phyloP scores from a whole-genome alignment of 2,797 vertebrate genomes.

The Notoglanidium macrostoma region DNA sequence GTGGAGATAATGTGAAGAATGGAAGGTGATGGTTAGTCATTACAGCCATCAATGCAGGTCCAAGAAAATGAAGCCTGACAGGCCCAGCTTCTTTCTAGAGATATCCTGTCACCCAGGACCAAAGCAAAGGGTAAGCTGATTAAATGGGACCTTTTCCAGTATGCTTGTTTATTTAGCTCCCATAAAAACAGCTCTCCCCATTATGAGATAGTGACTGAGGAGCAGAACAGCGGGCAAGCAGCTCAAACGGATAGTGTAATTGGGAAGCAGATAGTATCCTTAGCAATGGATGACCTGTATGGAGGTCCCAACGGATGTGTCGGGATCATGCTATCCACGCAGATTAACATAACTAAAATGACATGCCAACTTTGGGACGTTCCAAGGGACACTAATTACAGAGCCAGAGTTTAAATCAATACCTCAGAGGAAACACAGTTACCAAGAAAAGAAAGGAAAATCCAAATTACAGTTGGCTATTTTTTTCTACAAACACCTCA shows the following conservation, averaged over 20 bases:
- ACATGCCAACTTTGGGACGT: slow-evolving; percentile 58
- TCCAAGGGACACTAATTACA: slow-evolving; percentile 64
- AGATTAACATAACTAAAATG: slow-evolving; percentile 65
- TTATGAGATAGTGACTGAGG: slow-evolving; percentile 50
- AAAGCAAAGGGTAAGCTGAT: slow-evolving; percentile 61
- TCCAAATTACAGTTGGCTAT: slow-evolving; percentile 61
- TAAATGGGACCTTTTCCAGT: slow-evolving; percentile 60
- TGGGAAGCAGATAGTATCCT: slow-evolving; percentile 62
- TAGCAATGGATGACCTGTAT: slow-evolving; percentile 54
- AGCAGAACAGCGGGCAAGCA: slow-evolving; percentile 38
- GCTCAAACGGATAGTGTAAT: slow-evolving; percentile 56
- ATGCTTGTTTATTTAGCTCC: slow-evolving; percentile 58
- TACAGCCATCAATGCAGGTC: slow-evolving; percentile 58
- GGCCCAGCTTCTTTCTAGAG: slow-evolving; percentile 53
- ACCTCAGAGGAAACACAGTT: slow-evolving; percentile 60
- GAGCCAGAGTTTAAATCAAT: slow-evolving; percentile 65
- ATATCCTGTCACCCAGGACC: slow-evolving; percentile 59
- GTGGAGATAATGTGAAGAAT: slow-evolving; percentile 61
- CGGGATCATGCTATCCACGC: slow-evolving; percentile 52
- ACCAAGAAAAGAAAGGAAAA: slow-evolving; percentile 46
- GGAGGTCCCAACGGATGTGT: slow-evolving; percentile 58
- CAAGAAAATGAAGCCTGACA: slow-evolving; percentile 62
- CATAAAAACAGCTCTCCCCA: slow-evolving; percentile 54
- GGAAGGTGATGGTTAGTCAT: slow-evolving; percentile 62
- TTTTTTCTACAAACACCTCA: slow-evolving; percentile 61